Percentiles rank a stretch among this genome's conserved stretches.
Conservation (phyloP, 1,140 invertebrate genomes). For the Aporrectodea caliginosa region DNA sequence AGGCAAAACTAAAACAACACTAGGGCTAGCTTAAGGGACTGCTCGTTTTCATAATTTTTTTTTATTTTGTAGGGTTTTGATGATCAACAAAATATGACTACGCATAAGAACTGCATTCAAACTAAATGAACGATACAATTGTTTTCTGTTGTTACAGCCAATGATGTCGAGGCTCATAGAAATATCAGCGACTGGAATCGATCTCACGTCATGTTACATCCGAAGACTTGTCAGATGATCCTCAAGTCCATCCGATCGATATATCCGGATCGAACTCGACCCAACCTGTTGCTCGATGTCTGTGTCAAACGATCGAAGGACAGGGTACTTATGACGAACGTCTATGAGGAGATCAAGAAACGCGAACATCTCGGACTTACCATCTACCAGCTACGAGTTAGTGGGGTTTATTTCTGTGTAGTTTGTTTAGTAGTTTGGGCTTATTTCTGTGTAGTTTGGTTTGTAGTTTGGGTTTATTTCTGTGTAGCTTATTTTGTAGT, state of each 20-base stretch:
- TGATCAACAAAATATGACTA: too few relatives aligned
- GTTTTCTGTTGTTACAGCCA: neutral
- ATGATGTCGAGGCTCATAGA: neutral
- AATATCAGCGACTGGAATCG: neutral
- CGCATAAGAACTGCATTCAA: too few relatives aligned
- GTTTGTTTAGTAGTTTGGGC: neutral
- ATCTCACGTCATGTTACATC: neutral
- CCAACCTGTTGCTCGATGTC: neutral
- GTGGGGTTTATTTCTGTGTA: neutral
- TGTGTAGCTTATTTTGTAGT: neutral
- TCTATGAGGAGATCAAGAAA: neutral
- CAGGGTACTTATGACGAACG: neutral
- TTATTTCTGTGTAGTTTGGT: neutral
- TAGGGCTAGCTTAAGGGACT: too few relatives aligned
- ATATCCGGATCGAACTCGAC: neutral
- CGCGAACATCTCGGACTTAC: neutral
- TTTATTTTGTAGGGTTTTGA: too few relatives aligned
- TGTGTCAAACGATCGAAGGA: neutral
- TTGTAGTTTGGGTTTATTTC: neutral
- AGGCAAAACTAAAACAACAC: too few relatives aligned
- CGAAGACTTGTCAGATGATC: conserved; percentile 2
- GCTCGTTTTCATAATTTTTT: too few relatives aligned
- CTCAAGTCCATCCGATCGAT: neutral
- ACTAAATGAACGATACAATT: too few relatives aligned
- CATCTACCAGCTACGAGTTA: neutral